Percentiles rank a stretch among this genome's conserved stretches.
These are phyloP conservation scores for Bufotes viridis DNA, from an alignment of 2,797 vertebrate species.

Conservation along the genomic window DNA sequence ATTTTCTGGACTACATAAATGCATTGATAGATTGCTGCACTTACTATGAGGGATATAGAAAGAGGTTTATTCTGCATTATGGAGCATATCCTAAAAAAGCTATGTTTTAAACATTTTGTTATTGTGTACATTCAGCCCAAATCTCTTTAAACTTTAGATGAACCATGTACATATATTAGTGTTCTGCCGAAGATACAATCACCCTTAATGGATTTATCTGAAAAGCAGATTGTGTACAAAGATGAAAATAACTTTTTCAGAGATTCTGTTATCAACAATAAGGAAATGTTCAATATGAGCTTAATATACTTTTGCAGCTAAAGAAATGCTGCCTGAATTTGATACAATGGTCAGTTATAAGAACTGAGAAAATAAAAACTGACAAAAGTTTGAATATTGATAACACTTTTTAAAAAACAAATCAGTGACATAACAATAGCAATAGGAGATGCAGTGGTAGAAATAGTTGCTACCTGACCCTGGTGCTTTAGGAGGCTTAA, in stretches of 20 bases:
- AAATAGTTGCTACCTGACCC: too few species aligned
- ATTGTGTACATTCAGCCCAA: neutral
- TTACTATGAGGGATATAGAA: neutral
- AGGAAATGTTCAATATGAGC: neutral
- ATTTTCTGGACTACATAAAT: neutral
- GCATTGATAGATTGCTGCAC: neutral
- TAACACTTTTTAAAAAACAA: too few species aligned
- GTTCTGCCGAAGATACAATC: neutral
- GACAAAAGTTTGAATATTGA: too few species aligned
- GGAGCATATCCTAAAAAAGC: neutral
- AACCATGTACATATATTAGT: neutral
- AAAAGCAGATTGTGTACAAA: neutral
- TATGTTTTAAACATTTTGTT: neutral
- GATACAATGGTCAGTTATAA: too few species aligned
- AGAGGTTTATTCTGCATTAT: conserved; percentile 2
- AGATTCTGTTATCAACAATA: neutral
- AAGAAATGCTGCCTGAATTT: too few species aligned
- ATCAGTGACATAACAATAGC: too few species aligned
- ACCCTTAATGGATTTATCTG: conserved; percentile 3
- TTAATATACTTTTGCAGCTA: too few species aligned
- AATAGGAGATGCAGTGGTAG: too few species aligned
- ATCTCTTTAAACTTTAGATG: conserved; percentile 21
- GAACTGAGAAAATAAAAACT: too few species aligned
- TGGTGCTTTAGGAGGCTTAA: too few species aligned
- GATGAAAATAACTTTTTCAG: neutral